Percentiles rank a stretch among this genome's conserved stretches.
Conservation (phyloP, 2,888 invertebrate species). For the Emmelina monodactyla region DNA sequence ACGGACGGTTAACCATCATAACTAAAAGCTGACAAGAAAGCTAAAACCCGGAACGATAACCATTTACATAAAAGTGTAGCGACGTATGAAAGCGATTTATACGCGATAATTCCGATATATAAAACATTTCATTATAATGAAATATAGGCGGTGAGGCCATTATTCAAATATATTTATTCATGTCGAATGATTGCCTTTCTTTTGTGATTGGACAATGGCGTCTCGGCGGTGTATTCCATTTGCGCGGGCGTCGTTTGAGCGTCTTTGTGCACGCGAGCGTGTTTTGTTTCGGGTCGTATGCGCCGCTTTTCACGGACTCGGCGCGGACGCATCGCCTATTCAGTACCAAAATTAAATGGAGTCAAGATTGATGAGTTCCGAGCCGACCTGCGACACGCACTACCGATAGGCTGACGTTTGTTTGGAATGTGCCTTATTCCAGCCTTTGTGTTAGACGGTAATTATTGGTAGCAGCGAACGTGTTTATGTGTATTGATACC, state of each 20-base stretch:
- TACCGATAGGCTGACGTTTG: slow-evolving; percentile 43
- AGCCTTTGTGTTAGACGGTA: slow-evolving; percentile 52
- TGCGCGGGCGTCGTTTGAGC: slow-evolving; percentile 35
- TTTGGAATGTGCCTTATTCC: slow-evolving; percentile 52
- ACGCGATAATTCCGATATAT: slow-evolving; percentile 55
- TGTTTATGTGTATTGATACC: slow-evolving; percentile 35
- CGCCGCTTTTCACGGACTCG: slow-evolving; percentile 31
- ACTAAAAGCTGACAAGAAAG: not conserved
- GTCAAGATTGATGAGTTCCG: slow-evolving; percentile 60
- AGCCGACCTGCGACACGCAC: slow-evolving; percentile 63
- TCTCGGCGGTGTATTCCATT: slow-evolving; percentile 52
- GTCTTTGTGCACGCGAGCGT: slow-evolving; percentile 50
- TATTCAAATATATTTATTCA: slow-evolving; percentile 66
- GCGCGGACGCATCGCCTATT: slow-evolving; percentile 23
- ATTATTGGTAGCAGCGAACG: slow-evolving; percentile 43
- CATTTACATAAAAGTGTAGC: slow-evolving; percentile 32
- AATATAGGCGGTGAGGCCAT: slow-evolving; percentile 49
- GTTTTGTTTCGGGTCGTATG: slow-evolving; percentile 43
- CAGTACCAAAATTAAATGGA: slow-evolving; percentile 56
- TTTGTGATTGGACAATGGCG: slow-evolving; percentile 60
- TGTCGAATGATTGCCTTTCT: slow-evolving; percentile 65
- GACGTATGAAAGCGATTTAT: slow-evolving; percentile 43
- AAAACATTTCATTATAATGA: slow-evolving; percentile 64
- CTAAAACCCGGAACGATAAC: slow-evolving; percentile 20
- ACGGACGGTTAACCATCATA: slow-evolving; percentile 20